Percentiles rank a stretch among this genome's conserved stretches.
Evolutionary conservation across 2,888 invertebrate species (phyloP).

Genomic region (Drosophila nr. perissopoda): DNA sequence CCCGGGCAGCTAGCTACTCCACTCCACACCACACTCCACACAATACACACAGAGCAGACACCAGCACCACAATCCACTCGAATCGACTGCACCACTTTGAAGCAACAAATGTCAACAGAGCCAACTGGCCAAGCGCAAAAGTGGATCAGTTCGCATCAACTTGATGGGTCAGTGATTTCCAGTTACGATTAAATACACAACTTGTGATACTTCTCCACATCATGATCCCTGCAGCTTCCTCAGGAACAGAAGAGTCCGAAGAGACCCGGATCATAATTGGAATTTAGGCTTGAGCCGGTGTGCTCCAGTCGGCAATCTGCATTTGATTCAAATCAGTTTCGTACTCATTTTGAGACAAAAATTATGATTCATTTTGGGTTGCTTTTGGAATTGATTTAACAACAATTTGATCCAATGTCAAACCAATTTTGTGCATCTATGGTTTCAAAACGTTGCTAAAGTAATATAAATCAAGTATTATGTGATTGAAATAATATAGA

Average conservation of each 20-base stretch:
- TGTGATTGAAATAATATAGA: background rate
- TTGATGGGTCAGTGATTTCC: conserved; percentile 50
- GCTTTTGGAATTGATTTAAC: background rate
- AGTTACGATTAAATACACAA: conserved; percentile 20
- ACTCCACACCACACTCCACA: conserved; percentile 17
- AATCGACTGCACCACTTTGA: conserved; percentile 16
- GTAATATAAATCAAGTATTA: background rate
- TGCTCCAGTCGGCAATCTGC: background rate
- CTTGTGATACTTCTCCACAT: background rate
- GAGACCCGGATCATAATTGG: background rate
- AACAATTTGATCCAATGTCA: background rate
- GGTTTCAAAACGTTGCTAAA: background rate
- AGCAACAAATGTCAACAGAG: conserved; percentile 45
- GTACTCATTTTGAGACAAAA: background rate
- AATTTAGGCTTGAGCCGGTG: background rate
- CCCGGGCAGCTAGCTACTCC: conserved; percentile 22
- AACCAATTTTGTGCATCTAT: background rate
- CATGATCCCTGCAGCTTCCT: conserved; percentile 1
- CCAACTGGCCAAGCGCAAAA: conserved; percentile 25
- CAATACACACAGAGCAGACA: conserved; percentile 18
- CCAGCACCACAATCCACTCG: conserved; percentile 5
- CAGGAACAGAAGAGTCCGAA: no score
- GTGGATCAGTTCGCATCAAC: conserved; percentile 43
- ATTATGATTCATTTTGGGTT: background rate
- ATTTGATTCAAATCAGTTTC: background rate